These are phyloP conservation scores for Drosophila ironensis DNA, from an alignment of 1,140 invertebrate genomes.

Conservation along the genomic window DNA sequence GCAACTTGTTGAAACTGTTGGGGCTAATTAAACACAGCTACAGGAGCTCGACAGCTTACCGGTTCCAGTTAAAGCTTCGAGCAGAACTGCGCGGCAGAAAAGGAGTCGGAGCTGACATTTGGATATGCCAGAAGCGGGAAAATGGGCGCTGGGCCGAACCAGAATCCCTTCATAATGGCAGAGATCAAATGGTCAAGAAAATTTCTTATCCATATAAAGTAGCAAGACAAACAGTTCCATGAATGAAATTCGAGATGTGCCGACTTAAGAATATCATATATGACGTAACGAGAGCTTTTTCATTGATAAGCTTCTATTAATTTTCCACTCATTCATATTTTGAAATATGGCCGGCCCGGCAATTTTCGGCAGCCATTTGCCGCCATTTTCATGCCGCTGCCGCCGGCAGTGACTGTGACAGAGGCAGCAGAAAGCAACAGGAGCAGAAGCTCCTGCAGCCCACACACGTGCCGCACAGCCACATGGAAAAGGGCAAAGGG, in stretches of 20 bases:
- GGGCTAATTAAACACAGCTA: constrained; percentile 24
- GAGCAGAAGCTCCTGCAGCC: constrained; percentile 5
- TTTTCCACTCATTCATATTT: constrained; percentile 49
- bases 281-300: constrained; percentile 62
- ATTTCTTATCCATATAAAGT: too few relatives aligned
- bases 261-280: neutral
- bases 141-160: neutral
- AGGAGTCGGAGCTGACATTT: constrained; percentile 36
- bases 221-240: too few relatives aligned
- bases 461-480: constrained; percentile 45
- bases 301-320: constrained; percentile 50
- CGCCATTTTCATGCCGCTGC: constrained; percentile 34
- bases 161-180: constrained; percentile 36
- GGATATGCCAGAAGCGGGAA: neutral
- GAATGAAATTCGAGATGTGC: constrained; percentile 33
- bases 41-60: constrained; percentile 1
- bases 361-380: constrained; percentile 23
- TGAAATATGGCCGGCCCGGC: neutral
- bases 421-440: constrained; percentile 4
- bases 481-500: constrained; percentile 64
- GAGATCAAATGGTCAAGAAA: constrained; percentile 40
- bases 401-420: constrained; percentile 7
- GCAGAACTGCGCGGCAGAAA: neutral
- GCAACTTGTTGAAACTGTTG: constrained; percentile 25
- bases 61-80: constrained; percentile 15